Conservation (phyloP, 2,888 invertebrate genomes). For the Drosophila atroscutellata region DNA sequence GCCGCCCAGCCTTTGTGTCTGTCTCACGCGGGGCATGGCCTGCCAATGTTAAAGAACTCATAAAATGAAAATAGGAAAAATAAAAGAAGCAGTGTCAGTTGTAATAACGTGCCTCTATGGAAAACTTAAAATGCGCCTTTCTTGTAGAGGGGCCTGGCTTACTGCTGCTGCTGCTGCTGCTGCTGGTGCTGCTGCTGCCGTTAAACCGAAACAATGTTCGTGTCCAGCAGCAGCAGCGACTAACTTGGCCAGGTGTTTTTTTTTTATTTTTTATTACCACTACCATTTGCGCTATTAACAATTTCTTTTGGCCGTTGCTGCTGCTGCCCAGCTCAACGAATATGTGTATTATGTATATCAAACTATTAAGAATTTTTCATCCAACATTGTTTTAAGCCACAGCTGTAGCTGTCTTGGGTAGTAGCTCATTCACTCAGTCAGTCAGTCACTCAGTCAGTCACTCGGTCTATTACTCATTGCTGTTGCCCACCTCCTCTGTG, state of each 20-base stretch:
- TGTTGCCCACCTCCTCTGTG: conserved; percentile 12
- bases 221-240: conserved; percentile 42
- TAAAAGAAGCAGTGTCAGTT: conserved; percentile 41
- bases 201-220: conserved; percentile 68
- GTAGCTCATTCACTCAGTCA: not conserved
- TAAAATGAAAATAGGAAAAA: conserved; percentile 26
- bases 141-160: conserved; percentile 41
- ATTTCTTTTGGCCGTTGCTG: conserved; percentile 69
- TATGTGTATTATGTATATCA: conserved; percentile 45
- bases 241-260: conserved; percentile 76
- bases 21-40: conserved; percentile 42
- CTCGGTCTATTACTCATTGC: conserved; percentile 8
- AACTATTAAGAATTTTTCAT: conserved; percentile 61
- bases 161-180: conserved; percentile 5
- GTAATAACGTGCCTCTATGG: conserved; percentile 45
- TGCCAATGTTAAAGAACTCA: conserved; percentile 73
- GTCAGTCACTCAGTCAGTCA: not conserved
- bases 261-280: conserved; percentile 57
- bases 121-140: conserved; percentile 24
- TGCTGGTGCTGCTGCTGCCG: conserved; percentile 29
- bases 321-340: conserved; percentile 6
- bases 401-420: conserved; percentile 13
- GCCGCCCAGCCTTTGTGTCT: conserved; percentile 55
- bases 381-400: conserved; percentile 15
- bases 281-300: conserved; percentile 73